Evolutionary conservation across 2,888 invertebrate genomes (phyloP).

Genomic region (Hyalella azteca): DNA sequence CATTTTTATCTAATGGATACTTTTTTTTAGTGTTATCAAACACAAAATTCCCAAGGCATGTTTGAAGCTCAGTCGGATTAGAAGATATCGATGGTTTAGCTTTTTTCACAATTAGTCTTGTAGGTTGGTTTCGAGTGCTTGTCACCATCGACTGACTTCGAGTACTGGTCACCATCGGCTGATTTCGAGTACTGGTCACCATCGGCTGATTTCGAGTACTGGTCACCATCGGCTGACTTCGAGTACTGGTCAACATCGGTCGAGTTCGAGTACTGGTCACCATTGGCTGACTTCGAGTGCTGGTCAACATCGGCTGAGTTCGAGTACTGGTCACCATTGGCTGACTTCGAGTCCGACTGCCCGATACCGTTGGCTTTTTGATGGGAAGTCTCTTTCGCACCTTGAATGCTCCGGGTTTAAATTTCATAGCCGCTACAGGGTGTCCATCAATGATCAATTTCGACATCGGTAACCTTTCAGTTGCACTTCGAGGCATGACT

Average conservation of each 20-base stretch:
- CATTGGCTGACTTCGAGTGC: too few species aligned
- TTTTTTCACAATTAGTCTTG: not conserved
- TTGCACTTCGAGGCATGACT: constrained; percentile 4
- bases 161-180: too few species aligned
- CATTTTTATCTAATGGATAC: not conserved
- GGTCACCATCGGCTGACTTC: too few species aligned
- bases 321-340: not conserved
- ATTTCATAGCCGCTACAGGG: not conserved
- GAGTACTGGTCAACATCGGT: too few species aligned
- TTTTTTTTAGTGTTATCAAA: not conserved
- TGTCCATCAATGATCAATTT: not conserved
- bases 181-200: not conserved
- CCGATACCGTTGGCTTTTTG: not conserved
- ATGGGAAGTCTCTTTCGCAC: not conserved
- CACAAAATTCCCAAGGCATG: not conserved
- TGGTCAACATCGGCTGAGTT: too few species aligned
- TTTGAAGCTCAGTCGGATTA: not conserved
- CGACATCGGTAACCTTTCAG: not conserved
- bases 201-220: too few species aligned
- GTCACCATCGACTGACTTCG: too few species aligned
- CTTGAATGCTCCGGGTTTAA: not conserved
- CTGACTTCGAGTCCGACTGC: too few species aligned
- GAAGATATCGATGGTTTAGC: not conserved
- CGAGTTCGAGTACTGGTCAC: not conserved
- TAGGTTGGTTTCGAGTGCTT: not conserved